A percentile compares a stretch with the other conserved stretches of the same genome.
These are phyloP conservation scores for human (Homo sapiens) DNA, from an alignment of 2,113 vertebrate species.

Conservation along the genomic window GRCh38 chr2:14299001-14299500, in stretches of 20 bases:
- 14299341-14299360: not conserved
- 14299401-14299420: not conserved
- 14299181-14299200: not conserved
- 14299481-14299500: not conserved
- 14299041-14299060: not conserved
- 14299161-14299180: not conserved
- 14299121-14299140: accelerated
- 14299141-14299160: not conserved
- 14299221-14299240: constrained; percentile 55
- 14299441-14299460: not conserved
- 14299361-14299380: not conserved
- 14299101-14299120: not conserved
- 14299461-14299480: not conserved
- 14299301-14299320: not conserved
- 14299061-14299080: too few relatives aligned
- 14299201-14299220: constrained; percentile 8
- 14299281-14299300: not conserved
- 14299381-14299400: not conserved
- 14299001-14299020: accelerated
- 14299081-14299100: accelerated
- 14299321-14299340: not conserved
- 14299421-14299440: not conserved
- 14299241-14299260: constrained; percentile 17
- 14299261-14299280: not conserved
- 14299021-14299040: not conserved